Percentiles rank a stretch among this genome's conserved stretches.
These are phyloP conservation scores for Cephus pulcher DNA, from an alignment of 2,888 invertebrate species.

Conservation along the genomic window DNA sequence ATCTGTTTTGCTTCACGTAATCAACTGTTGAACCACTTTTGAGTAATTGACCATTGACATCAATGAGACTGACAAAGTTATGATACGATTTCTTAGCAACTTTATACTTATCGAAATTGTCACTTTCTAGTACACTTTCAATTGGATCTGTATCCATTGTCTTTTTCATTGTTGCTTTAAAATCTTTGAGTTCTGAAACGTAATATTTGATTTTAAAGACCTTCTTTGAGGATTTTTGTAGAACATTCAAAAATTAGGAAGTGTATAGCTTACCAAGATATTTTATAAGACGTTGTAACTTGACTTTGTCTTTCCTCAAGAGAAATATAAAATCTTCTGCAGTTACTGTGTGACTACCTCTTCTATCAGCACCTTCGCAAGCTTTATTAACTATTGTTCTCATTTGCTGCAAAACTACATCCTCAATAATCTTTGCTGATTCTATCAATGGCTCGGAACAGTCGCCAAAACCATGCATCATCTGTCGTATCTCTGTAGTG, in stretches of 20 bases:
- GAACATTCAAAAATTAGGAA: background rate
- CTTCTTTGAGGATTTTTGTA: background rate
- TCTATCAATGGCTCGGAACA: constrained; percentile 83
- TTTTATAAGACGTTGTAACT: constrained; percentile 80
- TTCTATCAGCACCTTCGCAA: constrained; percentile 74
- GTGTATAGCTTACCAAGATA: constrained; percentile 69
- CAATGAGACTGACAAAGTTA: constrained; percentile 55
- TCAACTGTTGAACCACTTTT: constrained; percentile 70
- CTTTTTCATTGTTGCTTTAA: constrained; percentile 69
- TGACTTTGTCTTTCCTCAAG: constrained; percentile 83
- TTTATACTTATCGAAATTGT: constrained; percentile 71
- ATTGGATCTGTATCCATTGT: constrained; percentile 52
- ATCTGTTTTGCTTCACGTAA: constrained; percentile 71
- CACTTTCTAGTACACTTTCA: constrained; percentile 69
- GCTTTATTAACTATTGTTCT: constrained; percentile 82
- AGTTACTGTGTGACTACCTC: constrained; percentile 68
- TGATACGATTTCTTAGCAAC: constrained; percentile 35
- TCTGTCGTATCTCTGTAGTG: constrained; percentile 79
- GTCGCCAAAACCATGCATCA: constrained; percentile 96
- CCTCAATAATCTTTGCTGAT: constrained; percentile 87
- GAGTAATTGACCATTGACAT: constrained; percentile 61
- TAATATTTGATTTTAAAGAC: background rate
- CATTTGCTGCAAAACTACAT: constrained; percentile 85
- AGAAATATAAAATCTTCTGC: constrained; percentile 85
- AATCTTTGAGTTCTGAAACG: constrained; percentile 51